A percentile compares a stretch with the other conserved stretches of the same genome.
Conservation (phyloP, 1,140 invertebrate species). For the Orchestia grillus region DNA sequence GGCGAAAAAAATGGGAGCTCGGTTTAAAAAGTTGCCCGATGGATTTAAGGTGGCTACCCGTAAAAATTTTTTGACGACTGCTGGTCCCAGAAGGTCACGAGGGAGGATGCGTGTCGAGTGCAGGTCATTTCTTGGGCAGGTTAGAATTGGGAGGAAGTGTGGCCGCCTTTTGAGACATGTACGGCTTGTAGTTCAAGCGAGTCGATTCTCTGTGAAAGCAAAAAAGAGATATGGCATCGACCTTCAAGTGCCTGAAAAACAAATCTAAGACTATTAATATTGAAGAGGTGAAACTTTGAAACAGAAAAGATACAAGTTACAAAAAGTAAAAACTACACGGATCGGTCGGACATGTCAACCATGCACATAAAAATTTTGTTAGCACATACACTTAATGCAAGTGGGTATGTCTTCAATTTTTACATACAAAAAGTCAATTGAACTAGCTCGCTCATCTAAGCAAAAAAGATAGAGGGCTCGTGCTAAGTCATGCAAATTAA, state of each 20-base stretch:
- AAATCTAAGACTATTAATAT: neutral
- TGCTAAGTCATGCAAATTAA: neutral
- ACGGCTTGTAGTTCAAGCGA: constrained; percentile 68
- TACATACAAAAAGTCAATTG: no score
- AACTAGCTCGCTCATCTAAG: neutral
- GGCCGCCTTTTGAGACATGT: constrained; percentile 72
- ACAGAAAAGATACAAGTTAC: neutral
- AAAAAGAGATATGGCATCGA: neutral
- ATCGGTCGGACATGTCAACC: neutral
- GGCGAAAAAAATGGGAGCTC: neutral
- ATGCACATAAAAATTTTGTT: neutral
- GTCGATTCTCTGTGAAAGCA: constrained; percentile 68
- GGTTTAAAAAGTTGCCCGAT: neutral
- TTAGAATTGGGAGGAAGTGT: constrained; percentile 71
- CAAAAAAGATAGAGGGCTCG: neutral
- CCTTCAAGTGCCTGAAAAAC: neutral
- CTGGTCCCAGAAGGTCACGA: neutral
- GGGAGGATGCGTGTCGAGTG: neutral
- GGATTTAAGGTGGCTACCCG: neutral
- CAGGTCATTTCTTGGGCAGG: constrained; percentile 69
- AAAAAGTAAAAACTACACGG: neutral
- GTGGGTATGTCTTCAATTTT: neutral
- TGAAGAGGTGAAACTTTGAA: neutral
- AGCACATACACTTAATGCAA: neutral
- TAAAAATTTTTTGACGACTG: neutral